A percentile compares a stretch with the other conserved stretches of the same genome.
Conservation (phyloP, 2,888 invertebrate genomes). For the Nowickia ferox region DNA sequence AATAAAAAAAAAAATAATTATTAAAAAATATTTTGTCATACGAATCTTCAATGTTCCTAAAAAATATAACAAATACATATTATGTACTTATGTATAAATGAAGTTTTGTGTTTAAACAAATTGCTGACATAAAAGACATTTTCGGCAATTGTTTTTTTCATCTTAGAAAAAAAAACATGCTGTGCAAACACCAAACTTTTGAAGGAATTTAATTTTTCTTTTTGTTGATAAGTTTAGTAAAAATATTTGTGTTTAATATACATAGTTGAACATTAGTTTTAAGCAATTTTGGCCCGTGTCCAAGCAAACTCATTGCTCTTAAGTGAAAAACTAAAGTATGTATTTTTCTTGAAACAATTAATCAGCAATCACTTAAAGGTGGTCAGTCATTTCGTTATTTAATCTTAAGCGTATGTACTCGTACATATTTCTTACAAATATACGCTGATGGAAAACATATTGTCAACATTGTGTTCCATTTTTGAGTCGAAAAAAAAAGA, state of each 20-base stretch:
- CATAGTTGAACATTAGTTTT: constrained; percentile 37
- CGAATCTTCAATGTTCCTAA: too few species aligned
- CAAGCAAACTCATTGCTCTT: constrained; percentile 26
- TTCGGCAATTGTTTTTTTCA: too few species aligned
- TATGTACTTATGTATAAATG: too few species aligned
- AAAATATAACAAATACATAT: too few species aligned
- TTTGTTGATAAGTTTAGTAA: neutral
- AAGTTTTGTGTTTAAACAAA: too few species aligned
- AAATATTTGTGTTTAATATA: neutral
- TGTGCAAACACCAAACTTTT: too few species aligned
- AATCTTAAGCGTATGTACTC: neutral
- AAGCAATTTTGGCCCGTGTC: constrained; percentile 53
- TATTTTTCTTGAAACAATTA: neutral
- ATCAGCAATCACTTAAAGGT: constrained; percentile 61
- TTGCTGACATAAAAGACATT: too few species aligned
- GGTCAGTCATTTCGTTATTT: constrained; percentile 43
- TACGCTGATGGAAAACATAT: constrained; percentile 51
- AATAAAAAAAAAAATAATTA: too few species aligned
- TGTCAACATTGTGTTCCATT: constrained; percentile 46
- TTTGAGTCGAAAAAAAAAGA: neutral
- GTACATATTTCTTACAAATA: constrained; percentile 5
- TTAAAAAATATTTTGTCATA: too few species aligned
- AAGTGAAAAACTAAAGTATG: neutral
- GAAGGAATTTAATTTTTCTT: too few species aligned
- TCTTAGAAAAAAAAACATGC: too few species aligned